Conservation (phyloP, 2,888 invertebrate genomes). For the Pandemis corylana region DNA sequence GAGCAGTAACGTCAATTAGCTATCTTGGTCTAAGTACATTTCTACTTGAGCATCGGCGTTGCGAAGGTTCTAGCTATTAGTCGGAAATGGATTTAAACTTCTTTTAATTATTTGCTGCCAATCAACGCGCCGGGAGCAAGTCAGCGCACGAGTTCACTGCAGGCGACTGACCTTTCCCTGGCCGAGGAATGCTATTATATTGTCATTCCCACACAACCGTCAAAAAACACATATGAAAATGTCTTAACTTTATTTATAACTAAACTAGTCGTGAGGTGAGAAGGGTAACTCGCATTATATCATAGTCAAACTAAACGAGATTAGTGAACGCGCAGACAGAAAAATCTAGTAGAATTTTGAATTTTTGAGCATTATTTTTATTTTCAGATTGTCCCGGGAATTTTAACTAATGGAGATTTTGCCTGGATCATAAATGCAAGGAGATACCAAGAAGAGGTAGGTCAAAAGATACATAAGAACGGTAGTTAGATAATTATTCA, state of each 20-base stretch:
- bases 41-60: neutral
- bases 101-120: conserved; percentile 30
- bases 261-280: conserved; percentile 29
- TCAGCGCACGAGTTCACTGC: conserved; percentile 51
- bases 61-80: neutral
- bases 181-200: conserved; percentile 65
- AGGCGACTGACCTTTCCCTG: conserved; percentile 66
- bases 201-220: conserved; percentile 65
- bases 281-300: conserved; percentile 5
- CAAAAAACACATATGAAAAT: conserved; percentile 30
- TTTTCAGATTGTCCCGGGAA: conserved; percentile 20
- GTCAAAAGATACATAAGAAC: conserved; percentile 3
- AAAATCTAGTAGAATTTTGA: neutral
- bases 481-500: neutral
- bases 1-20: conserved; percentile 24
- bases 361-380: neutral
- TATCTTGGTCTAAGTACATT: neutral
- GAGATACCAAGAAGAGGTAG: conserved; percentile 30
- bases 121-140: conserved; percentile 28
- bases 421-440: conserved; percentile 10
- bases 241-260: conserved; percentile 30
- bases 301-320: conserved; percentile 8
- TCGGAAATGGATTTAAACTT: conserved; percentile 32
- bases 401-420: conserved; percentile 18
- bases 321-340: neutral